Conservation (phyloP, 2,888 invertebrate species). For the Pseudococcus viburni region DNA sequence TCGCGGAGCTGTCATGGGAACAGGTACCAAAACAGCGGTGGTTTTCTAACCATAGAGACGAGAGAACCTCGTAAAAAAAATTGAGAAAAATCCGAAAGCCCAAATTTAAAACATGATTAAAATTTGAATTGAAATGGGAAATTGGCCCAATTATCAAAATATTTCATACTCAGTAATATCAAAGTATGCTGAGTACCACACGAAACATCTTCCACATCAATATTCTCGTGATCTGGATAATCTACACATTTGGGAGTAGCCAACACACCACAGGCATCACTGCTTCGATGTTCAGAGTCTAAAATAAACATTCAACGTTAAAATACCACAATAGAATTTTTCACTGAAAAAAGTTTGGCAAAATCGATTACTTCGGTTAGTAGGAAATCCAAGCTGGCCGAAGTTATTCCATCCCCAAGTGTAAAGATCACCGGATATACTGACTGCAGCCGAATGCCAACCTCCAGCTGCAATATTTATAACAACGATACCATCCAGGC, state of each 20-base stretch:
- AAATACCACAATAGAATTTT: neutral
- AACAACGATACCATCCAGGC: constrained; percentile 83
- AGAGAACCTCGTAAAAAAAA: too few relatives aligned
- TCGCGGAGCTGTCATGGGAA: too few relatives aligned
- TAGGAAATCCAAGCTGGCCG: constrained; percentile 82
- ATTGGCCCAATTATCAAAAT: too few relatives aligned
- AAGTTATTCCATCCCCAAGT: constrained; percentile 93
- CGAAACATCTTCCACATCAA: constrained; percentile 73
- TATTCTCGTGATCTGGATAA: constrained; percentile 71
- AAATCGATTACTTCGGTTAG: neutral
- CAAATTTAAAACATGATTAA: too few relatives aligned
- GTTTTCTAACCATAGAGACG: too few relatives aligned
- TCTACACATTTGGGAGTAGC: constrained; percentile 71
- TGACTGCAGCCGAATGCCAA: constrained; percentile 88
- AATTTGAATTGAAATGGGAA: too few relatives aligned
- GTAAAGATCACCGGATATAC: constrained; percentile 86
- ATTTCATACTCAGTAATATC: constrained; percentile 75
- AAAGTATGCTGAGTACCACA: constrained; percentile 87
- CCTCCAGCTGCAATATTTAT: constrained; percentile 83
- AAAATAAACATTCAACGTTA: neutral
- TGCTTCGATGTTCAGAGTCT: neutral
- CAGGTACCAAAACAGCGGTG: too few relatives aligned
- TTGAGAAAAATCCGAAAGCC: too few relatives aligned
- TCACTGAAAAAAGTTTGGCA: neutral
- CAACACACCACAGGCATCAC: constrained; percentile 28